Conservation (phyloP, 2,113 vertebrate species). For the Sorex araneus region DNA sequence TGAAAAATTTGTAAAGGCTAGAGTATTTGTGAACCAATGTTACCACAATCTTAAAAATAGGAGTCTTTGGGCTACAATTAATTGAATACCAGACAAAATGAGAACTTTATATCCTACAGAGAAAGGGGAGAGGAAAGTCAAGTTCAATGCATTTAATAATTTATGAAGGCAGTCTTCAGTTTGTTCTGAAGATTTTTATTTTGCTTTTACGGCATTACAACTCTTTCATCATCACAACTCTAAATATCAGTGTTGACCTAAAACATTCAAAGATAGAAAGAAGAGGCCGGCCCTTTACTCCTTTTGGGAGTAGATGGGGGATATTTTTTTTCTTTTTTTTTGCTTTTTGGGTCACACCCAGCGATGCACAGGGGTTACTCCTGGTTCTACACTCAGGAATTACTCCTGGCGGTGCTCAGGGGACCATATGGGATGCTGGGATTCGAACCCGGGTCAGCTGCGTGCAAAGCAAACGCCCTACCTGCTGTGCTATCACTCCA, state of each 20-base stretch:
- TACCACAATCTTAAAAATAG: not conserved
- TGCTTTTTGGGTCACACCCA: too few species aligned
- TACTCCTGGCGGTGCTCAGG: too few species aligned
- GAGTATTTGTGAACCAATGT: too few species aligned
- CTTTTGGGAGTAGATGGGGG: not conserved
- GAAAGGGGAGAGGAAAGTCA: not conserved
- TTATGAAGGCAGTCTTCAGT: not conserved
- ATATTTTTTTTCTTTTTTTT: too few species aligned
- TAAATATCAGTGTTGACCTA: not conserved
- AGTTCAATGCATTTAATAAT: not conserved
- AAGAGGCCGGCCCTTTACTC: not conserved
- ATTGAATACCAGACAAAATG: not conserved
- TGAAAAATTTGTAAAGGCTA: too few species aligned
- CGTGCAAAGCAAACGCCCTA: too few species aligned
- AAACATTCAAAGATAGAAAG: not conserved
- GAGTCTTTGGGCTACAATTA: slow-evolving; percentile 4
- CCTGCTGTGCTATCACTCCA: too few species aligned
- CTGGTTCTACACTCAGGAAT: too few species aligned
- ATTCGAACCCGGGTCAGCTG: too few species aligned
- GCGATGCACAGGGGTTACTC: too few species aligned
- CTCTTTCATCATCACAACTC: slow-evolving; percentile 3
- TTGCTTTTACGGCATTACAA: not conserved
- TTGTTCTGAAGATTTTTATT: not conserved
- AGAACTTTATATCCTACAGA: not conserved
- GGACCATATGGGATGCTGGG: too few species aligned